These are phyloP conservation scores for Fundulus diaphanus DNA, from an alignment of 2,797 vertebrate genomes.

Conservation along the genomic window DNA sequence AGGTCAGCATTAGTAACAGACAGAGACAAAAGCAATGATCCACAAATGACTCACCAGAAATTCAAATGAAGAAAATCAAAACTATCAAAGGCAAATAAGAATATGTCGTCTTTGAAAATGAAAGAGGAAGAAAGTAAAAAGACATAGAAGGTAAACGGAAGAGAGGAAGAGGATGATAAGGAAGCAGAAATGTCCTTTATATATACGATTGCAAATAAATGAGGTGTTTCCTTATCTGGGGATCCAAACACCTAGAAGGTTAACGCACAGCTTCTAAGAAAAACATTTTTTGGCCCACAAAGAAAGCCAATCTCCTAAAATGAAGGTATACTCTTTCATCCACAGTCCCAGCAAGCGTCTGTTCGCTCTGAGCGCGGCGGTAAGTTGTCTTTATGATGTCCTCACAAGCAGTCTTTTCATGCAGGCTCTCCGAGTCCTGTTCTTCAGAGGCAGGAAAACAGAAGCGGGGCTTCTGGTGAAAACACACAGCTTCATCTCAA, in stretches of 20 bases:
- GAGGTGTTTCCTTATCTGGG: neutral
- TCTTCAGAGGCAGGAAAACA: slow-evolving; percentile 33
- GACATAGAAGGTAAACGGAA: neutral
- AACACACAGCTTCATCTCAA: slow-evolving; percentile 21
- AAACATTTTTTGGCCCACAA: no score
- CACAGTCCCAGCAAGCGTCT: neutral
- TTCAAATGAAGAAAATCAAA: neutral
- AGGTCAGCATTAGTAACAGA: neutral
- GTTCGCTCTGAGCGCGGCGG: neutral
- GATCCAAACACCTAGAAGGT: neutral
- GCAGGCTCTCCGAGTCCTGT: slow-evolving; percentile 17
- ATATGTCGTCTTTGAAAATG: neutral
- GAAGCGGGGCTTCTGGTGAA: slow-evolving; percentile 27
- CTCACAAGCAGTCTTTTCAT: slow-evolving; percentile 16
- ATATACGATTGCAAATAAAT: no score
- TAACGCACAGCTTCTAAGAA: neutral
- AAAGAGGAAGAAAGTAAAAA: neutral
- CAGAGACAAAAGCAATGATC: neutral
- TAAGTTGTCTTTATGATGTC: neutral
- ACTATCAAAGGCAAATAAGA: neutral
- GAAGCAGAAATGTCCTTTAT: neutral
- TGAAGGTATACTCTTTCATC: neutral
- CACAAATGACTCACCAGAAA: neutral
- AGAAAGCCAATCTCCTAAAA: no score
- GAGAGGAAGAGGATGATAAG: neutral